These are phyloP conservation scores for Ellobius talpinus DNA, from an alignment of 2,113 vertebrate species.

Conservation along the genomic window DNA sequence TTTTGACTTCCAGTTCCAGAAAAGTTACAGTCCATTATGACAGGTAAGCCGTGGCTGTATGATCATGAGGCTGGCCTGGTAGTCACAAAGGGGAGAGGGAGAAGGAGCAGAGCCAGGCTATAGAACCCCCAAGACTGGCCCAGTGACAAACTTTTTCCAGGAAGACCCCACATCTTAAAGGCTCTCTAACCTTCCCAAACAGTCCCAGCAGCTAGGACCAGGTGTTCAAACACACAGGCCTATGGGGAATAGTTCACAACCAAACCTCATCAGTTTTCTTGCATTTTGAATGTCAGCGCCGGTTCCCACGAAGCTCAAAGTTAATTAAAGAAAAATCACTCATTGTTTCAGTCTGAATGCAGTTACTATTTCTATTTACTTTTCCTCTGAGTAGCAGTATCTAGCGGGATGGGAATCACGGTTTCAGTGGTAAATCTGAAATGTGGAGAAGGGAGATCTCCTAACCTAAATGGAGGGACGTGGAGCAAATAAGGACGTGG, in stretches of 20 bases:
- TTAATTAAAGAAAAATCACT: slow-evolving; percentile 30
- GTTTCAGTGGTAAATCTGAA: background rate
- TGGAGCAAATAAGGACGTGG: background rate
- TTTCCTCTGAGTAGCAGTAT: background rate
- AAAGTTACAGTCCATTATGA: background rate
- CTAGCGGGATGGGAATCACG: background rate
- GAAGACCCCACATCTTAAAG: background rate
- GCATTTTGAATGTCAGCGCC: background rate
- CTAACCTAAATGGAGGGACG: background rate
- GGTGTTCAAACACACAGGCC: too few relatives aligned
- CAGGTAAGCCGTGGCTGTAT: background rate
- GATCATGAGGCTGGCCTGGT: too few relatives aligned
- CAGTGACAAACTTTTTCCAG: background rate
- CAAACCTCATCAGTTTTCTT: background rate
- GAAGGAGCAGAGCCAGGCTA: too few relatives aligned
- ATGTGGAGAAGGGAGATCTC: background rate
- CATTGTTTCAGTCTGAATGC: background rate
- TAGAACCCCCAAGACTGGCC: background rate
- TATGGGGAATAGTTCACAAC: background rate
- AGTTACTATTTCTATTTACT: background rate
- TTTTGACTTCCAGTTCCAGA: background rate
- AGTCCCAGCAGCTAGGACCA: background rate
- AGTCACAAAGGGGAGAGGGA: background rate
- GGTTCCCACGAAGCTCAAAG: slow-evolving; percentile 9
- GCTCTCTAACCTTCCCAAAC: background rate